phyloP scores from a whole-genome alignment of 2,113 vertebrate species.

The Parus major region DNA sequence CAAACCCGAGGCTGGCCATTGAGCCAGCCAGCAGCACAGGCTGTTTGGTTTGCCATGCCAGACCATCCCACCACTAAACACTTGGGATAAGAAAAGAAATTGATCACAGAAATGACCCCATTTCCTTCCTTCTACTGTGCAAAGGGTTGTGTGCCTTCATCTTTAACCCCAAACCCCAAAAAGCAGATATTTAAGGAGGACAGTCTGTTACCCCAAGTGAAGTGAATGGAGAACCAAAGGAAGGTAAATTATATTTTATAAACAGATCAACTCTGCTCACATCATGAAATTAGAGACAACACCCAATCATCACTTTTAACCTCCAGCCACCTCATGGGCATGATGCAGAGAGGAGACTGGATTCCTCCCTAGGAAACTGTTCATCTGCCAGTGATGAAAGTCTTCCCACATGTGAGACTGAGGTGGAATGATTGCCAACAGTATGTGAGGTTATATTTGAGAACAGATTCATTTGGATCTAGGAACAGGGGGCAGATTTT shows the following conservation, averaged over 20 bases:
- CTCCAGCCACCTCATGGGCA: background rate
- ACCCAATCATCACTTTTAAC: background rate
- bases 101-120: background rate
- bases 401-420: background rate
- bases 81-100: background rate
- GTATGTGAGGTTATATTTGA: background rate
- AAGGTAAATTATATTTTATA: background rate
- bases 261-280: background rate
- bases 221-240: background rate
- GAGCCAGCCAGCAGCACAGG: background rate
- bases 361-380: background rate
- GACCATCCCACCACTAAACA: background rate
- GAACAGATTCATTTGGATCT: background rate
- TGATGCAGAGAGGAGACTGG: background rate
- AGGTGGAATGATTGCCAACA: background rate
- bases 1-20: background rate
- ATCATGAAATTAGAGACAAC: background rate
- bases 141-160: background rate
- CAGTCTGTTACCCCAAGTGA: background rate
- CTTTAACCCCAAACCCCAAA: background rate
- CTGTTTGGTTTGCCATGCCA: background rate
- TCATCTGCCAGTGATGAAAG: background rate
- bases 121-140: background rate
- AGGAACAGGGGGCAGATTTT: background rate
- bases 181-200: background rate